These are phyloP conservation scores for Echinarachnius parma DNA, from an alignment of 53 echinoderm and acorn worm genomes.

Conservation along the genomic window DNA sequence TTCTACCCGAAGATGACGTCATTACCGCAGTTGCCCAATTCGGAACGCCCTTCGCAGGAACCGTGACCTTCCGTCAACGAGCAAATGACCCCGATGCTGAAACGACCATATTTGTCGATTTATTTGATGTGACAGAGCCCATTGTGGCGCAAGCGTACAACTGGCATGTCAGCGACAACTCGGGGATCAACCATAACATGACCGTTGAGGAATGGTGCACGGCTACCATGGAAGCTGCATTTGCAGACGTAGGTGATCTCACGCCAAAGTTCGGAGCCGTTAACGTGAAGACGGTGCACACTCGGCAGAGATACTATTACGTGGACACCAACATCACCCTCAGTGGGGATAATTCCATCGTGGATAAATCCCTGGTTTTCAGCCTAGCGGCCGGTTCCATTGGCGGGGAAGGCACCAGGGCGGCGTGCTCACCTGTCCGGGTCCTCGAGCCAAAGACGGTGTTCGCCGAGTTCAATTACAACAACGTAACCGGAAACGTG, in stretches of 20 bases:
- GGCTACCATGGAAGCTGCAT: conserved; percentile 18
- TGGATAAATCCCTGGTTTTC: conserved; percentile 76
- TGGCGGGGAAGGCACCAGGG: neutral
- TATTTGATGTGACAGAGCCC: conserved; percentile 65
- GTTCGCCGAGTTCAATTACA: conserved; percentile 46
- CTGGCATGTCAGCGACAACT: conserved; percentile 71
- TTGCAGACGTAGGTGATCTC: conserved; percentile 52
- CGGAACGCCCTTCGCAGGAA: conserved; percentile 77
- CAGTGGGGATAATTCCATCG: conserved; percentile 57
- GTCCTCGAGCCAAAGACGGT: conserved; percentile 64
- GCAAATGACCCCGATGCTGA: conserved; percentile 33
- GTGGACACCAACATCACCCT: conserved; percentile 72
- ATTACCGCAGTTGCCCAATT: conserved; percentile 84
- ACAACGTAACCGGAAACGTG: conserved; percentile 62
- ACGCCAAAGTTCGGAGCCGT: conserved; percentile 61
- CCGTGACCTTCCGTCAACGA: conserved; percentile 79
- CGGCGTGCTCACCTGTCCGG: conserved; percentile 58
- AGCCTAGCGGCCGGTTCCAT: neutral
- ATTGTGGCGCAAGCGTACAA: conserved; percentile 35
- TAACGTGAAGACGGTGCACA: conserved; percentile 57
- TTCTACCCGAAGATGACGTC: conserved; percentile 53
- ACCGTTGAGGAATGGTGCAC: conserved; percentile 54
- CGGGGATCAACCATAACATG: conserved; percentile 52
- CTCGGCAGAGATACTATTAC: conserved; percentile 43
- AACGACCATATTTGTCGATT: conserved; percentile 74